Percentiles rank a stretch among this genome's conserved stretches.
phyloP scores from a whole-genome alignment of 2,888 invertebrate genomes.

The Clitarchus hookeri region DNA sequence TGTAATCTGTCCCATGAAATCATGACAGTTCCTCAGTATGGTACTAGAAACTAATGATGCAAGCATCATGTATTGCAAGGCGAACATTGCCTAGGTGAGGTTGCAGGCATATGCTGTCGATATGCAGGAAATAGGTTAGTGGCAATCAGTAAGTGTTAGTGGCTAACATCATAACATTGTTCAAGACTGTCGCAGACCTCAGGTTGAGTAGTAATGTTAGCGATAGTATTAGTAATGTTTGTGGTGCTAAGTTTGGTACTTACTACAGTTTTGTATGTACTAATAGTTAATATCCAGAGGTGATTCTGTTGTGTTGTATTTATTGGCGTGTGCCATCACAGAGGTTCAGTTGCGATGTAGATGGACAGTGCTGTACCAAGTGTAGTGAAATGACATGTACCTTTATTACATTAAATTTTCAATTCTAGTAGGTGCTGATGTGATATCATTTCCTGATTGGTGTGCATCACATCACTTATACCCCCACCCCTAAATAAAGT shows the following conservation, averaged over 20 bases:
- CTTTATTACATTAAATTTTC: conserved; percentile 14
- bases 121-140: background rate
- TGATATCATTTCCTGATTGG: no score
- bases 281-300: background rate
- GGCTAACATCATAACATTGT: background rate
- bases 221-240: background rate
- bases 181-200: background rate
- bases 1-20: no score
- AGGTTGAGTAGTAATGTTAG: background rate
- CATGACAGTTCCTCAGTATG: no score
- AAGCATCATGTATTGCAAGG: no score
- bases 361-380: background rate
- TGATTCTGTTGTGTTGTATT: background rate
- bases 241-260: background rate
- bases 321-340: conserved; percentile 14
- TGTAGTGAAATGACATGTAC: background rate
- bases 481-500: no score
- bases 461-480: no score
- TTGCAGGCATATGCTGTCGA: no score
- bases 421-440: background rate
- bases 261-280: conserved; percentile 3
- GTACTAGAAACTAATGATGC: no score
- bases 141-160: background rate
- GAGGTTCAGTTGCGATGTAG: background rate
- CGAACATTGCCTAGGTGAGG: no score